phyloP scores from a whole-genome alignment of 2,113 vertebrate species.

The Heterotilapia buettikoferi region DNA sequence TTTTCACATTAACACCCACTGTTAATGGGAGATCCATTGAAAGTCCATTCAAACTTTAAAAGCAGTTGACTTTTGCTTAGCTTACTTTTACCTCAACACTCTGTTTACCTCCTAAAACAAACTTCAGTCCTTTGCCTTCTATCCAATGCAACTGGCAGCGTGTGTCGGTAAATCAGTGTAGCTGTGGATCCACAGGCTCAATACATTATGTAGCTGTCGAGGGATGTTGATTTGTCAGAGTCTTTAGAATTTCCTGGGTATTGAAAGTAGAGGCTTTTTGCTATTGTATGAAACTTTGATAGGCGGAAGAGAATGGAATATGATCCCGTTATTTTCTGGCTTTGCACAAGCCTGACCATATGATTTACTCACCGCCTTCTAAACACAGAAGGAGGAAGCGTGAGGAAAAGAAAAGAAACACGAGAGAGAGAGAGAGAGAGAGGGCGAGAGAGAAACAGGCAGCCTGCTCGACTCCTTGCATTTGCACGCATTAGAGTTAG shows the following conservation, averaged over 20 bases:
- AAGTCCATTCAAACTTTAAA: conserved; percentile 21
- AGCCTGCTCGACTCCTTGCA: conserved; percentile 63
- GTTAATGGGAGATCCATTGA: neutral
- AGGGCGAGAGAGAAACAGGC: conserved; percentile 26
- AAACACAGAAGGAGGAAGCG: conserved; percentile 47
- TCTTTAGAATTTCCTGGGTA: conserved; percentile 60
- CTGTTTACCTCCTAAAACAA: conserved; percentile 1
- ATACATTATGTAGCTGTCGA: conserved; percentile 75
- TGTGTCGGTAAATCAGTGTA: conserved; percentile 69
- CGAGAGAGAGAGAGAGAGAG: neutral
- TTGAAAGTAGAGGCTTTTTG: conserved; percentile 56
- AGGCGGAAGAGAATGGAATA: conserved; percentile 67
- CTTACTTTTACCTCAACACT: conserved; percentile 2
- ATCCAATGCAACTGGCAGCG: conserved; percentile 25
- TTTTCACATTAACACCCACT: neutral
- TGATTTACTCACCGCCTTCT: conserved; percentile 65
- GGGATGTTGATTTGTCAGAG: conserved; percentile 67
- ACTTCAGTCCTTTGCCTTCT: conserved; percentile 1
- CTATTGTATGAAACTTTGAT: conserved; percentile 71
- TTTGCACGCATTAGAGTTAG: conserved; percentile 72
- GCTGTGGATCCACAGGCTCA: conserved; percentile 69
- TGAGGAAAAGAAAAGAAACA: conserved; percentile 25
- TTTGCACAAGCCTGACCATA: conserved; percentile 68
- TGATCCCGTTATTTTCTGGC: conserved; percentile 77
- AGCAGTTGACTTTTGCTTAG: conserved; percentile 17